Evolutionary conservation across 2,113 vertebrate species (phyloP).

Genomic region (Vombatus ursinus): DNA sequence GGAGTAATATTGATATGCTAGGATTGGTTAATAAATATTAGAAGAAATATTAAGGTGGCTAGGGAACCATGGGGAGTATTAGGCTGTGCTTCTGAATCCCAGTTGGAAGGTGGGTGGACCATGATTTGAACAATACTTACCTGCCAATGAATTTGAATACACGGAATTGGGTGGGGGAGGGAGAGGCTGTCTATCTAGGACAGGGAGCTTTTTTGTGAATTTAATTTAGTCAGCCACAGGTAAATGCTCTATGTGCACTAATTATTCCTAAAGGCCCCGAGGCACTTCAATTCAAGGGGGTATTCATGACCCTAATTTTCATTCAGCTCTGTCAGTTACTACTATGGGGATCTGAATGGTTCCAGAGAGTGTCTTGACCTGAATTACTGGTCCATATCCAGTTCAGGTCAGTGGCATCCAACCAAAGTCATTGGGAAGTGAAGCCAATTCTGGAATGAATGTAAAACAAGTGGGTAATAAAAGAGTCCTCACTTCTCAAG

Average conservation of each 20-base stretch:
- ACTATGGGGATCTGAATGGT: constrained; percentile 6
- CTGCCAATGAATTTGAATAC: constrained; percentile 14
- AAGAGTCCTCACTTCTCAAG: not conserved
- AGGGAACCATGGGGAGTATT: not conserved
- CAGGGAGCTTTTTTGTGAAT: constrained; percentile 21
- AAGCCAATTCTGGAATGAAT: constrained; percentile 1
- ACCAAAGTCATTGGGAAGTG: constrained; percentile 5
- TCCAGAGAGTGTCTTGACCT: constrained; percentile 15
- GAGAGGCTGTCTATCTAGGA: not conserved
- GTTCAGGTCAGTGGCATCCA: not conserved
- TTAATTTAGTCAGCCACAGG: constrained; percentile 1
- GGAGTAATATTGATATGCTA: not conserved
- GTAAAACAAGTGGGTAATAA: constrained; percentile 1
- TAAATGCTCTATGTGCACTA: not conserved
- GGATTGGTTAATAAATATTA: not conserved
- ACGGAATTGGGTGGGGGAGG: not conserved
- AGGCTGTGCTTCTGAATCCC: not conserved
- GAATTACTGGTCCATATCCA: not conserved
- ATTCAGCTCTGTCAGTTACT: constrained; percentile 12
- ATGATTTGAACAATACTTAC: not conserved
- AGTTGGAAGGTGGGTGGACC: not conserved
- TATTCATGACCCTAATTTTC: constrained; percentile 20
- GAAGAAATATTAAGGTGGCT: not conserved
- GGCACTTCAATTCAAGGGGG: not conserved
- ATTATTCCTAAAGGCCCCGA: not conserved